Evolutionary conservation across 2,797 vertebrate genomes (phyloP).

Genomic region (Lateolabrax maculatus): DNA sequence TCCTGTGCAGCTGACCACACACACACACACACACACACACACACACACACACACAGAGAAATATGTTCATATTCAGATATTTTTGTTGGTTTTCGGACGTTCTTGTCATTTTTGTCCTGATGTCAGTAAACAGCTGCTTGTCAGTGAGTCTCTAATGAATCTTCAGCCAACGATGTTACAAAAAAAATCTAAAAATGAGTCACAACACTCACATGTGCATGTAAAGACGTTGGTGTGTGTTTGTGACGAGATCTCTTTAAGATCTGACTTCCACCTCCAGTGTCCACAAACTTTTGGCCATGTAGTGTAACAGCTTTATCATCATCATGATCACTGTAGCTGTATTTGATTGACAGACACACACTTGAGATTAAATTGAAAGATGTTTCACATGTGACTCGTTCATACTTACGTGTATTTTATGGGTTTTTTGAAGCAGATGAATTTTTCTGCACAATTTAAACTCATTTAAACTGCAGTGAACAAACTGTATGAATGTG

Average conservation of each 20-base stretch:
- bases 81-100: not conserved
- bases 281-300: not conserved
- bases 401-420: not conserved
- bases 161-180: not conserved
- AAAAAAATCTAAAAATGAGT: not conserved
- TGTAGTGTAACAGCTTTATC: not conserved
- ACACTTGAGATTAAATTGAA: no score
- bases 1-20: constrained; percentile 68
- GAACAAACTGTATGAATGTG: not conserved
- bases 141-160: not conserved
- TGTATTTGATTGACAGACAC: not conserved
- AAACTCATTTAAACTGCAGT: not conserved
- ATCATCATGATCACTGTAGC: not conserved
- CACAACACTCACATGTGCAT: no score
- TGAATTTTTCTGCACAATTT: not conserved
- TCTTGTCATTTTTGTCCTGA: not conserved
- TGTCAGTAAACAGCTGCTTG: constrained; percentile 11
- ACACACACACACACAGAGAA: constrained; percentile 7
- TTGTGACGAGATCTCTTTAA: no score
- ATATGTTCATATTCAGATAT: not conserved
- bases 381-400: not conserved
- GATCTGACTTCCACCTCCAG: not conserved
- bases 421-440: not conserved
- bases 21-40: constrained; percentile 56
- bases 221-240: no score